Evolutionary conservation across 1,140 invertebrate species (phyloP).

Genomic region (Ooceraea biroi): DNA sequence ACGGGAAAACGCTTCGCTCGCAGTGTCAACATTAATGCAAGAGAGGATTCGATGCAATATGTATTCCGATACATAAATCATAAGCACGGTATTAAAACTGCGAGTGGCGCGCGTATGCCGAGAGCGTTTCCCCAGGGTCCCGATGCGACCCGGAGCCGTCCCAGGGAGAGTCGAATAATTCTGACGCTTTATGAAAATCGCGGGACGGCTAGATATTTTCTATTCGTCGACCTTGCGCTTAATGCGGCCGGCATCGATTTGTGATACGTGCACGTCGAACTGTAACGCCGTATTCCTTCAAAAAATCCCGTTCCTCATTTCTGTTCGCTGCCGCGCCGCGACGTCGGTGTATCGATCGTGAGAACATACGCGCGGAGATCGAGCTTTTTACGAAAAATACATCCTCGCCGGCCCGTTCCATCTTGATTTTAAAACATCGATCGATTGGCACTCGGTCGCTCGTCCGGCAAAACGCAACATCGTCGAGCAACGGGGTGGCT

Average conservation of each 20-base stretch:
- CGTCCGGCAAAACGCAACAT: conserved; percentile 35
- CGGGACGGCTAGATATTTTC: conserved; percentile 46
- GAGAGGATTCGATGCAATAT: conserved; percentile 66
- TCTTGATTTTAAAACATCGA: conserved; percentile 39
- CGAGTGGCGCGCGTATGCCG: conserved; percentile 12
- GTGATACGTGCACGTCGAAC: conserved; percentile 35
- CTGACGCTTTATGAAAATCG: conserved; percentile 67
- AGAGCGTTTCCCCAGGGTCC: conserved; percentile 35
- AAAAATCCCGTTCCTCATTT: conserved; percentile 35
- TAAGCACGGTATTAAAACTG: conserved; percentile 75
- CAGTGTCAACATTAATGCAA: conserved; percentile 66
- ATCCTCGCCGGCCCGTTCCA: not conserved
- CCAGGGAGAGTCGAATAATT: conserved; percentile 54
- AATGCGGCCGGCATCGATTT: conserved; percentile 62
- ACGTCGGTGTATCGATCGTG: conserved; percentile 18
- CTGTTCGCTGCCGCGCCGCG: not conserved
- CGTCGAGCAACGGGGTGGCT: not conserved
- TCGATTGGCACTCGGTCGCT: conserved; percentile 40
- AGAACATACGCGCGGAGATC: conserved; percentile 23
- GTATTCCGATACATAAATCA: conserved; percentile 75
- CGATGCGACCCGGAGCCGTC: conserved; percentile 46
- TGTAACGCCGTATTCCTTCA: conserved; percentile 17
- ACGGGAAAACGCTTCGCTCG: conserved; percentile 39
- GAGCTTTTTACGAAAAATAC: conserved; percentile 43
- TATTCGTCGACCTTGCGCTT: conserved; percentile 66